Percentiles rank a stretch among this genome's conserved stretches.
Conservation (phyloP, 2,797 vertebrate genomes). For the Sciurus vulgaris region DNA sequence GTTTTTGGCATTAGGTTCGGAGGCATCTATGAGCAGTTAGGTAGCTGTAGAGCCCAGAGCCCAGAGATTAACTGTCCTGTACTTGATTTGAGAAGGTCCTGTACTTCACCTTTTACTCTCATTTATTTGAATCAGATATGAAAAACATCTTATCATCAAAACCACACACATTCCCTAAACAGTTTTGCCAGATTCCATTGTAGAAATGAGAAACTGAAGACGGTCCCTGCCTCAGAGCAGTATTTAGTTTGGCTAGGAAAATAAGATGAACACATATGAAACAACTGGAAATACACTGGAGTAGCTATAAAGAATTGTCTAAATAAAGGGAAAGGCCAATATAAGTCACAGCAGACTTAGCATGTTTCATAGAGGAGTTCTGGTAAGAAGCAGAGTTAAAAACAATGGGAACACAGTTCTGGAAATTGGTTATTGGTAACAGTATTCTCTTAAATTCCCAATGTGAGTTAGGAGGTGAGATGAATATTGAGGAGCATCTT, state of each 20-base stretch:
- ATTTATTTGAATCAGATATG: conserved; percentile 29
- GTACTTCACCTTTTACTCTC: conserved; percentile 29
- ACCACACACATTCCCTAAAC: background rate
- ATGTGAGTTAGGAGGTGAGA: background rate
- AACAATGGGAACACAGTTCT: background rate
- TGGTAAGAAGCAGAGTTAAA: background rate
- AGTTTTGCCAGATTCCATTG: background rate
- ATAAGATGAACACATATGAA: background rate
- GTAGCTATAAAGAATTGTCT: background rate
- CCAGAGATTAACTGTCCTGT: conserved; percentile 50
- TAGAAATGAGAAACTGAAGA: background rate
- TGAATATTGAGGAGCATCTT: background rate
- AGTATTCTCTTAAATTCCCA: background rate
- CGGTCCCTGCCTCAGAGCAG: background rate
- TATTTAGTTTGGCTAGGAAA: background rate
- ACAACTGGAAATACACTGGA: background rate
- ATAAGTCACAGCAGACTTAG: background rate
- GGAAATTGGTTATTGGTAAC: background rate
- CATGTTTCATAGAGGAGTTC: background rate
- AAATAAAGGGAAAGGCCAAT: background rate
- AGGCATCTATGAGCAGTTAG: background rate
- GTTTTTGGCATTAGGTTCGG: conserved; percentile 6
- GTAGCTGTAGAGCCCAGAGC: background rate
- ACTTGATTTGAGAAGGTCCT: conserved; percentile 25
- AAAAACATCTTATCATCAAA: conserved; percentile 41